Evolutionary conservation across 2,797 vertebrate genomes (phyloP).

Genomic region (Enteromius viviparus): DNA sequence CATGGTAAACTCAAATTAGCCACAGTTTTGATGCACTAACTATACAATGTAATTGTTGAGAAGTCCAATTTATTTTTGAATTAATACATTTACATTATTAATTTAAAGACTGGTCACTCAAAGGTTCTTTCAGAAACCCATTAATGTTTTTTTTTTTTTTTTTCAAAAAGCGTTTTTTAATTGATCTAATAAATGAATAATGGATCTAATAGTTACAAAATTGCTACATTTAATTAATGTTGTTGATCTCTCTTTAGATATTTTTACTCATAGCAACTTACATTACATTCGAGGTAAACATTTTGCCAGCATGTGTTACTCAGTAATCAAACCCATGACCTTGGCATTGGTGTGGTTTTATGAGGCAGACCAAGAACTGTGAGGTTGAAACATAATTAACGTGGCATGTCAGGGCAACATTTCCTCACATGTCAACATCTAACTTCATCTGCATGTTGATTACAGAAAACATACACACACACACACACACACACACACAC

Average conservation of each 20-base stretch:
- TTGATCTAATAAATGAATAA: neutral
- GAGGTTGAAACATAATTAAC: conserved; percentile 3
- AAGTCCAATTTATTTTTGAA: neutral
- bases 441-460: conserved; percentile 25
- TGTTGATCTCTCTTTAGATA: neutral
- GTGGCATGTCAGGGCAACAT: neutral
- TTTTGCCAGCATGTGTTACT: neutral
- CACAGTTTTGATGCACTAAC: neutral
- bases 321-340: neutral
- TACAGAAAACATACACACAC: neutral
- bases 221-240: too few species aligned
- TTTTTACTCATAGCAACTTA: neutral
- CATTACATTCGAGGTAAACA: neutral
- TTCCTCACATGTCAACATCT: neutral
- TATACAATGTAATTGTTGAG: neutral
- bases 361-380: neutral
- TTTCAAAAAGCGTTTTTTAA: neutral
- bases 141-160: neutral
- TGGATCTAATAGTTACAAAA: neutral
- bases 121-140: neutral
- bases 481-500: neutral
- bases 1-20: neutral
- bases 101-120: neutral
- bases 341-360: neutral
- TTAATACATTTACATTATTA: neutral